Conservation (phyloP, 2,888 invertebrate genomes). For the Drosophila merina region DNA sequence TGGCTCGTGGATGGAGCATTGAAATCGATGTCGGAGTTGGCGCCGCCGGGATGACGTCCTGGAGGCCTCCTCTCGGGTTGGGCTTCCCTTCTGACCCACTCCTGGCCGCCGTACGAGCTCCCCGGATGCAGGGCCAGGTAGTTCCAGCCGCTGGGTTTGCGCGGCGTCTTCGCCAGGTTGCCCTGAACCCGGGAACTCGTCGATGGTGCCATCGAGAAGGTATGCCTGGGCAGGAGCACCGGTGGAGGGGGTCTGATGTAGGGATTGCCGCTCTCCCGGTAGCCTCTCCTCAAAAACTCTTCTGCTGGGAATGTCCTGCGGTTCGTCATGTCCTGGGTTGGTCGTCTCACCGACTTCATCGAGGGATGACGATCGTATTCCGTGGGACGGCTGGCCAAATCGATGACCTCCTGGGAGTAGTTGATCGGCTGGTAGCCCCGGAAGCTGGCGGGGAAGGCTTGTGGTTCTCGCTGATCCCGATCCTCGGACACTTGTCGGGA, state of each 20-base stretch:
- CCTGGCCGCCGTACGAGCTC: not conserved
- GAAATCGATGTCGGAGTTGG: not conserved
- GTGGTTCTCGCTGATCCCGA: not conserved
- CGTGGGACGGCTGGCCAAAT: not conserved
- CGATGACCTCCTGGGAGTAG: not conserved
- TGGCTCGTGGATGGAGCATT: not conserved
- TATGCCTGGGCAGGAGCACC: not conserved
- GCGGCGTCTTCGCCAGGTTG: not conserved
- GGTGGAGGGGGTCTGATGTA: not conserved
- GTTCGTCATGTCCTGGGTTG: not conserved
- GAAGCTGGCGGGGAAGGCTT: not conserved
- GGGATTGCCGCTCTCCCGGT: not conserved
- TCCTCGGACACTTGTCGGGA: not conserved
- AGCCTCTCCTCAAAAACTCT: not conserved
- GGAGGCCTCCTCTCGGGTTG: not conserved
- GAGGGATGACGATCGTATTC: not conserved
- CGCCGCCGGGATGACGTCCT: too few relatives aligned
- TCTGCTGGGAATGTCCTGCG: not conserved
- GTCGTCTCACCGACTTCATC: not conserved
- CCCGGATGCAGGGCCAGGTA: conserved; percentile 1
- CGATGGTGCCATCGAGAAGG: not conserved
- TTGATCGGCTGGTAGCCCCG: not conserved
- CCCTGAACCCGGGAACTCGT: not conserved
- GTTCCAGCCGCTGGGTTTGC: not conserved
- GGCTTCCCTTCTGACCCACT: not conserved